Evolutionary conservation across 2,888 invertebrate genomes (phyloP).

Genomic region (Pilophorus perplexus): DNA sequence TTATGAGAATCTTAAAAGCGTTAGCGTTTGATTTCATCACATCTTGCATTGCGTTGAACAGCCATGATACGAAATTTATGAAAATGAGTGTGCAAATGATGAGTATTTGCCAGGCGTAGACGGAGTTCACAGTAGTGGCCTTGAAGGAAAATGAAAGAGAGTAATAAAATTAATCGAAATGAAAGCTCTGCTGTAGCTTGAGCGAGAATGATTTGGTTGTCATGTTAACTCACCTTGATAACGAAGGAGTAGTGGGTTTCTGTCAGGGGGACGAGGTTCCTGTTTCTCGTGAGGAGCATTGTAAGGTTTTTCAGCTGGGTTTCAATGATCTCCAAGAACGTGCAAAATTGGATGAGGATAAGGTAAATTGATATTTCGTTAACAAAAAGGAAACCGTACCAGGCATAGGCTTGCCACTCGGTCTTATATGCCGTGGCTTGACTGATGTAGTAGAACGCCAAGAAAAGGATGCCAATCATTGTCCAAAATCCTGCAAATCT

Average conservation of each 20-base stretch:
- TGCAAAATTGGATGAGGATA: constrained; percentile 36
- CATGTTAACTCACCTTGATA: no score
- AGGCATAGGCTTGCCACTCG: not conserved
- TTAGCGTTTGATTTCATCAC: constrained; percentile 16
- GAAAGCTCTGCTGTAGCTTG: no score
- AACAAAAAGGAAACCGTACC: constrained; percentile 17
- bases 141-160: not conserved
- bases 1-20: constrained; percentile 14
- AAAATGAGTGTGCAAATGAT: constrained; percentile 38
- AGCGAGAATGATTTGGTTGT: no score
- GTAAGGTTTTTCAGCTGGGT: constrained; percentile 26
- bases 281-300: constrained; percentile 3
- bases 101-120: constrained; percentile 40
- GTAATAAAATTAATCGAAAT: no score
- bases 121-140: constrained; percentile 11
- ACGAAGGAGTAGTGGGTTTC: constrained; percentile 25
- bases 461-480: constrained; percentile 14
- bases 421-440: not conserved
- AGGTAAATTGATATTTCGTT: constrained; percentile 34
- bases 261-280: constrained; percentile 16
- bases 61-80: constrained; percentile 37
- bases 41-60: constrained; percentile 38
- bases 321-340: constrained; percentile 32
- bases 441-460: not conserved
- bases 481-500: constrained; percentile 36